Conservation (phyloP, 2,797 vertebrate genomes). For the Anguilla anguilla region DNA sequence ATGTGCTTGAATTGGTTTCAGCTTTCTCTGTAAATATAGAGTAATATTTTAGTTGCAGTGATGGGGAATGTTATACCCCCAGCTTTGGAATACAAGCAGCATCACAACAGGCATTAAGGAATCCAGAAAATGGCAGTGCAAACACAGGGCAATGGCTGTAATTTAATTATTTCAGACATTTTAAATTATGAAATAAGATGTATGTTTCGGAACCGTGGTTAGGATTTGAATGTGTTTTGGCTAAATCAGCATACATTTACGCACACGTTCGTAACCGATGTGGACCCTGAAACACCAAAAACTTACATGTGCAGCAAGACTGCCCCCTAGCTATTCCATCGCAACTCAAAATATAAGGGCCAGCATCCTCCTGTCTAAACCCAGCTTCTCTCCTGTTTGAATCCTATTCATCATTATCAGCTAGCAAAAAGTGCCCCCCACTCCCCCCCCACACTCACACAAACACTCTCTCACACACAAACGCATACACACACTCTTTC, state of each 20-base stretch:
- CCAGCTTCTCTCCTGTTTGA: not conserved
- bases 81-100: not conserved
- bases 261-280: not conserved
- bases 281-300: not conserved
- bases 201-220: not conserved
- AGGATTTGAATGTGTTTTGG: not conserved
- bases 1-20: not conserved
- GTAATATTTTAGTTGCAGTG: not conserved
- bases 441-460: no score
- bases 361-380: not conserved
- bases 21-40: not conserved
- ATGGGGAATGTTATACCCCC: not conserved
- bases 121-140: not conserved
- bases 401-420: not conserved
- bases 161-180: not conserved
- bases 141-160: not conserved
- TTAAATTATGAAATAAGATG: not conserved
- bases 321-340: constrained; percentile 22
- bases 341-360: constrained; percentile 60
- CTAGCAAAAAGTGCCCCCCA: not conserved
- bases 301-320: constrained; percentile 9
- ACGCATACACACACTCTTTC: no score
- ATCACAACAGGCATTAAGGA: not conserved
- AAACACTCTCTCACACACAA: no score
- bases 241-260: not conserved